phyloP scores from a whole-genome alignment of 2,113 vertebrate genomes.

The Rhegmatorhina hoffmannsi region DNA sequence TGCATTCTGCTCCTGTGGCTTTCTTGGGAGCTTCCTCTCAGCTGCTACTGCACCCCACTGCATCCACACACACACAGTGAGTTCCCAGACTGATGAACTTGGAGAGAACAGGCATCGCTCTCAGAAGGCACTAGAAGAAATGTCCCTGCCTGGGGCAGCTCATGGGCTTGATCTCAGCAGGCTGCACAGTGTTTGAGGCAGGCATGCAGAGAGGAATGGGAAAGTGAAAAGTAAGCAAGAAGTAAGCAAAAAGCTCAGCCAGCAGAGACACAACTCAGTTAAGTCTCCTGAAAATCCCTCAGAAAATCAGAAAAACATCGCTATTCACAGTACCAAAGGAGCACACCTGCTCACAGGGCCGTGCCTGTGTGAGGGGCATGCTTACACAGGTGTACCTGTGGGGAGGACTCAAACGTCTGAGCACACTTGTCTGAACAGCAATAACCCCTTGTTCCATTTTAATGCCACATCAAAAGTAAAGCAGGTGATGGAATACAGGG shows the following conservation, averaged over 20 bases:
- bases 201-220: neutral
- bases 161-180: neutral
- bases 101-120: neutral
- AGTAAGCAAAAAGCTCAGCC: neutral
- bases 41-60: neutral
- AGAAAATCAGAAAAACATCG: neutral
- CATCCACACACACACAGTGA: fast-evolving
- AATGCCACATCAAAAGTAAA: neutral
- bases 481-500: neutral
- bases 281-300: neutral
- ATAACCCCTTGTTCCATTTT: neutral
- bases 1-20: neutral
- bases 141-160: fast-evolving
- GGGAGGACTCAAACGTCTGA: neutral
- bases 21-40: neutral
- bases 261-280: neutral
- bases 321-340: neutral
- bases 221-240: neutral
- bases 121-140: neutral
- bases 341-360: fast-evolving
- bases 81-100: neutral
- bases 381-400: too few species aligned
- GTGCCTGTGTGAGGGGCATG: fast-evolving
- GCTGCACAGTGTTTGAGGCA: neutral
- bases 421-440: neutral